phyloP scores from a whole-genome alignment of 2,113 vertebrate genomes.

The cat (Felis catus) region DNA sequence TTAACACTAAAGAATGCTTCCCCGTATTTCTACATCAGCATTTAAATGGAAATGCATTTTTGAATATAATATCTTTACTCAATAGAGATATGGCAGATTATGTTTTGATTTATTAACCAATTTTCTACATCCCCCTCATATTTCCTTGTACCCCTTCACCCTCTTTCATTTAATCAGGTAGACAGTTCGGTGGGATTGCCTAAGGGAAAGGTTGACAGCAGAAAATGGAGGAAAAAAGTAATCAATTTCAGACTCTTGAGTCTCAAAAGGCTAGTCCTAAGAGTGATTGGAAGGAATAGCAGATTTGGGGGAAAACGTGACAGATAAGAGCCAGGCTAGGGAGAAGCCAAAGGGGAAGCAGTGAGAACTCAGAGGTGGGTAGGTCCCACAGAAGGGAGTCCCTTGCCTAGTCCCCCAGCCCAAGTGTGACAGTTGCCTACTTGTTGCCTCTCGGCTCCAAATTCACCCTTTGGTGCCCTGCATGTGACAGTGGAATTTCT shows the following conservation, averaged over 20 bases:
- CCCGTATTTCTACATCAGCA: background rate
- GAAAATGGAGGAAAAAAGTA: background rate
- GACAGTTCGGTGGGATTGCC: background rate
- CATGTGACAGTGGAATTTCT: background rate
- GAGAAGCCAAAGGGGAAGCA: background rate
- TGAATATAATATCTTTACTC: constrained; percentile 33
- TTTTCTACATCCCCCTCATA: background rate
- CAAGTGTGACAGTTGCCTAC: background rate
- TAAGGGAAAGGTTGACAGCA: background rate
- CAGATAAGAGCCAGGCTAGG: background rate
- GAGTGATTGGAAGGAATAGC: background rate
- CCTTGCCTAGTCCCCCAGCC: fast-evolving
- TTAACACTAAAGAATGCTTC: constrained; percentile 36
- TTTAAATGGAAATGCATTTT: constrained; percentile 43
- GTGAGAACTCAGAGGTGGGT: background rate
- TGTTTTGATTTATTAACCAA: background rate
- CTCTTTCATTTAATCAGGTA: background rate
- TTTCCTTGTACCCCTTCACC: background rate
- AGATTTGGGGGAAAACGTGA: background rate
- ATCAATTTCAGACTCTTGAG: background rate
- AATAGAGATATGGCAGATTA: background rate
- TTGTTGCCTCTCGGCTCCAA: background rate
- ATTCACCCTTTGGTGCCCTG: background rate
- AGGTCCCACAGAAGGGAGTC: background rate
- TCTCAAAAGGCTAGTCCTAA: background rate